A percentile compares a stretch with the other conserved stretches of the same genome.
phyloP scores from a whole-genome alignment of 2,797 vertebrate genomes.

The Girardinus metallicus region DNA sequence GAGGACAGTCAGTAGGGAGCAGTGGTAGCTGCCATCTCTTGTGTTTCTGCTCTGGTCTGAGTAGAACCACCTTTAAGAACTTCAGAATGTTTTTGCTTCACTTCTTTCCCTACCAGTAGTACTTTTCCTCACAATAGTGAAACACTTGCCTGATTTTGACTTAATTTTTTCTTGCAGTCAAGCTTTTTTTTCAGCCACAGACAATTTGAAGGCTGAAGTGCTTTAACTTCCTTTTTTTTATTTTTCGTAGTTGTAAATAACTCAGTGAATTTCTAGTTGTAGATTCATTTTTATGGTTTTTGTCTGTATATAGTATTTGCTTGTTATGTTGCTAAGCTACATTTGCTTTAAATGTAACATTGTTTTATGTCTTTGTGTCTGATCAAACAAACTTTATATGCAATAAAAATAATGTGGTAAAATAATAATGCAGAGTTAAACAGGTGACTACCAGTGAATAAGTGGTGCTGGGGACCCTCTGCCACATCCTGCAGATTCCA shows the following conservation, averaged over 20 bases:
- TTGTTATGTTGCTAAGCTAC: background rate
- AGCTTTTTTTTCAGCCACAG: background rate
- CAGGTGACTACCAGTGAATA: background rate
- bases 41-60: background rate
- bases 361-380: background rate
- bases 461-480: background rate
- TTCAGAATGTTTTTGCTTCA: background rate
- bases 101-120: background rate
- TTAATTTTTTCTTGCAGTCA: background rate
- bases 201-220: background rate
- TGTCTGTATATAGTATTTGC: background rate
- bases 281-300: background rate
- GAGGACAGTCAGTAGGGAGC: slow-evolving; percentile 1
- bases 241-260: background rate
- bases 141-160: background rate
- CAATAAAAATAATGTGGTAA: background rate
- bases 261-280: background rate
- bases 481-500: background rate
- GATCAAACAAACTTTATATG: background rate
- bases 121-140: background rate
- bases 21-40: background rate
- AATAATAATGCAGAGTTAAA: background rate
- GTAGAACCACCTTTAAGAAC: slow-evolving; percentile 10
- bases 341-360: background rate
- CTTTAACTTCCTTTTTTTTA: background rate